phyloP scores from a whole-genome alignment of 2,797 vertebrate genomes.

The Arremon brunneinucha region DNA sequence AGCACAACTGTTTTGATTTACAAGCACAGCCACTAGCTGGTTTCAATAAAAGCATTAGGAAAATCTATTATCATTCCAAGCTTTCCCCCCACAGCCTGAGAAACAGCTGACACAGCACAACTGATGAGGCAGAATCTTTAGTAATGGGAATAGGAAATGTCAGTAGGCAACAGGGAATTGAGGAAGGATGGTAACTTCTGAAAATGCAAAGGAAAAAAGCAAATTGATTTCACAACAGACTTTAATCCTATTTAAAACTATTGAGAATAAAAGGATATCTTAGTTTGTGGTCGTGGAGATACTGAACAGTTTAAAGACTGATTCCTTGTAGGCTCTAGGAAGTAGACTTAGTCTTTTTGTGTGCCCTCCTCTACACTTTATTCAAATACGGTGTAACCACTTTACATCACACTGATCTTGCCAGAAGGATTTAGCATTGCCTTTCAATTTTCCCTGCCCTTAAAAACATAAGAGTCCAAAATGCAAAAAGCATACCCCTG shows the following conservation, averaged over 20 bases:
- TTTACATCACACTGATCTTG: neutral
- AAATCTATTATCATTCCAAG: neutral
- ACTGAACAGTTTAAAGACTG: neutral
- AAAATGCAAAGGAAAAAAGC: neutral
- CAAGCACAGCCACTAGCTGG: neutral
- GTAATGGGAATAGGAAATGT: neutral
- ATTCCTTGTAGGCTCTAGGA: neutral
- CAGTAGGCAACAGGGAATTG: neutral
- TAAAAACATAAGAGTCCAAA: neutral
- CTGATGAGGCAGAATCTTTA: neutral
- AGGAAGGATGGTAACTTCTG: neutral
- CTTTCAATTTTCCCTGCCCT: neutral
- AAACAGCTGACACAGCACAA: neutral
- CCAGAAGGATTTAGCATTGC: neutral
- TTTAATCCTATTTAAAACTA: neutral
- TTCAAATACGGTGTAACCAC: neutral
- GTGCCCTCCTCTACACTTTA: neutral
- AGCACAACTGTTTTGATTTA: neutral
- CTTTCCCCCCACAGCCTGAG: neutral
- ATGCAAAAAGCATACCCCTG: neutral
- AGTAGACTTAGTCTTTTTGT: neutral
- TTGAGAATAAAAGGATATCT: neutral
- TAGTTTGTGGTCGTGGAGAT: neutral
- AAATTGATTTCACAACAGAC: neutral
- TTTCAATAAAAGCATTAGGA: neutral